Percentiles rank a stretch among this genome's conserved stretches.
phyloP scores from a whole-genome alignment of 2,888 invertebrate species.

The Agonopterix alstromeriana region DNA sequence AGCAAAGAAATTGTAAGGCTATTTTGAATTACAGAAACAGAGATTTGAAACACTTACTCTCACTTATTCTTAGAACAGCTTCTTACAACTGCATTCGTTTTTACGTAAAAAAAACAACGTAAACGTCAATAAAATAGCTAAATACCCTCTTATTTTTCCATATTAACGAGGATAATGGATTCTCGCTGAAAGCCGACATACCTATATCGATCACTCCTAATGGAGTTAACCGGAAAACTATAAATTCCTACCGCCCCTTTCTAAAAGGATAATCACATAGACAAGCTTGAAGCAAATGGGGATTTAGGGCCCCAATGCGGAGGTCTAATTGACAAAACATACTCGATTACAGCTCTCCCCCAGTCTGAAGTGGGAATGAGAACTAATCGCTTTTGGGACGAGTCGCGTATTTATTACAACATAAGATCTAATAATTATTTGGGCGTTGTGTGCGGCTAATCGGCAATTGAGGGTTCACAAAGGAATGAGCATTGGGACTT shows the following conservation, averaged over 20 bases:
- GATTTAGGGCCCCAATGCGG: constrained; percentile 54
- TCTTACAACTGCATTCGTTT: too few relatives aligned
- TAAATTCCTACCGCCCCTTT: constrained; percentile 57
- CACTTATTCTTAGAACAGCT: too few relatives aligned
- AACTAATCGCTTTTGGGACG: constrained; percentile 5
- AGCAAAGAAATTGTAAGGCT: too few relatives aligned
- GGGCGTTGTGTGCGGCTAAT: too few relatives aligned
- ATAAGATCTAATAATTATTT: neutral
- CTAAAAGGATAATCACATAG: constrained; percentile 66
- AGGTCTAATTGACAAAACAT: constrained; percentile 64
- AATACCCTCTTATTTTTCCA: neutral
- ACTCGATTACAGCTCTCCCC: constrained; percentile 36
- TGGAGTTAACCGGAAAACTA: constrained; percentile 60
- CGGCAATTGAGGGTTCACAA: too few relatives aligned
- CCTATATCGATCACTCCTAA: constrained; percentile 41
- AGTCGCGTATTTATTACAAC: neutral
- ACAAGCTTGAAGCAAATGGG: constrained; percentile 56
- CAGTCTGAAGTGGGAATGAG: neutral
- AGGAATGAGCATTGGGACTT: too few relatives aligned
- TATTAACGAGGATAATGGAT: neutral
- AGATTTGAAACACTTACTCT: too few relatives aligned
- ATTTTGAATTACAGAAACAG: too few relatives aligned
- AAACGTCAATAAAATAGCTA: too few relatives aligned
- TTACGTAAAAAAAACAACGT: too few relatives aligned
- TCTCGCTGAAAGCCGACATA: neutral